Evolutionary conservation across 2,888 invertebrate genomes (phyloP), one percentile per base, ranked within the genome.

Genomic region (Mechanitis mazaeus): DNA sequence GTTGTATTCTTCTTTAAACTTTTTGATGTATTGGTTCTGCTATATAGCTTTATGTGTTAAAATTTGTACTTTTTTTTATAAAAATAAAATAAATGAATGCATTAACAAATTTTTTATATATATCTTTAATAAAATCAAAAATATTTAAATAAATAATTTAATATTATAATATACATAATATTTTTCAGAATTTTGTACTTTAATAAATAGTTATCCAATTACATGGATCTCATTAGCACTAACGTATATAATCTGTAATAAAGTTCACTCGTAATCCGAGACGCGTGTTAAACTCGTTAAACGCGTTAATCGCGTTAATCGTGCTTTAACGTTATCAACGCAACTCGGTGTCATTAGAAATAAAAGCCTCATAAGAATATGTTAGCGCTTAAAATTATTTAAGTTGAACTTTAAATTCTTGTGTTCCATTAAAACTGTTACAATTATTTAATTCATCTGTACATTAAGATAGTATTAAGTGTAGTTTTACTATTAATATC

Each of bases 1-100:
- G 68, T 70, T 72, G 73, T 75, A 78, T 75, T 82, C 79, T 77
- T 77, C 81, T 75, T 79, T 79, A 80, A 79, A 82, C 81, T 50
- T 50, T 31, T 50, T 31, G 28, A 31, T 11, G 1, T 9, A 1
- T 11, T 9, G 6, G 3, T 11, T 50, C 9, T 9, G 7, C 20
- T 20, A 50, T 9, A 31, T 31, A 9, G 4, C 12, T 50, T 50
- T 5, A 42, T 3, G 7, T 9, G 9, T 11, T 9, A 42, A 42
- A 1, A 9, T 9, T 9, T 7, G 1, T 42, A 42, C 2, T 20
- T 20, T 20, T 20, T 20, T 20, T 20, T 20, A 20, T 20, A 20
- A 20, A 20, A 20, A 1, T 20, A 20, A 20, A 20, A 20, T 20
- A 20, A 20, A 1, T 38, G 38, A 38, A 38, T 38, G 38, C 6